Evolutionary conservation across 1,140 invertebrate species (phyloP).

Genomic region (Subanguina moxae): DNA sequence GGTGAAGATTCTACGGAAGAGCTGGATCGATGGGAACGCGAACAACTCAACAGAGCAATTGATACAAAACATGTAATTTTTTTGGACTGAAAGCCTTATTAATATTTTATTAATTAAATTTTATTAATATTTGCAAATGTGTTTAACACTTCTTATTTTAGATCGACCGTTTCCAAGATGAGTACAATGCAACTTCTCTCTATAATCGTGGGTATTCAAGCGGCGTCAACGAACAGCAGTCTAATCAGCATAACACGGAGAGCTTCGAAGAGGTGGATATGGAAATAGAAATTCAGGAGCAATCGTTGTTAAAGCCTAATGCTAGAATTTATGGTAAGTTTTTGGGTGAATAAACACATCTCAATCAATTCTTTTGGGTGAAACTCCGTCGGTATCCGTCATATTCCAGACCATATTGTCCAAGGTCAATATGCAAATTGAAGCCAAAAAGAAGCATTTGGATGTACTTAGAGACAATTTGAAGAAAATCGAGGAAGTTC

Average conservation of each 20-base stretch:
- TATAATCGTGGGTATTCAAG: conserved; percentile 19
- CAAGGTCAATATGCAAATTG: too few relatives aligned
- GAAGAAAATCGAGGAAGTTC: too few relatives aligned
- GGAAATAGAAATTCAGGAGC: conserved; percentile 15
- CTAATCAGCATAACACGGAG: background rate
- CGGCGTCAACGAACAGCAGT: background rate
- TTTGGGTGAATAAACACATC: too few relatives aligned
- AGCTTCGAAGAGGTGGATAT: conserved; percentile 45
- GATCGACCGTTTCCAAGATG: conserved; percentile 39
- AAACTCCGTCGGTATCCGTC: too few relatives aligned
- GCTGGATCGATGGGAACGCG: background rate
- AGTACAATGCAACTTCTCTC: conserved; percentile 25
- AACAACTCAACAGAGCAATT: background rate
- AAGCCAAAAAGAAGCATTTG: too few relatives aligned
- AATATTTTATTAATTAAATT: too few relatives aligned
- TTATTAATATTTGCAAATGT: too few relatives aligned
- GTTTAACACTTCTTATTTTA: conserved; percentile 1
- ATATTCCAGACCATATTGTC: too few relatives aligned
- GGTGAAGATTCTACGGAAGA: background rate
- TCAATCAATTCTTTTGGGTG: too few relatives aligned
- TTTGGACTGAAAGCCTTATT: conserved; percentile 16
- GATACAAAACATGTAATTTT: background rate
- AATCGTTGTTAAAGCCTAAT: background rate
- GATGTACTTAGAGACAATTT: too few relatives aligned
- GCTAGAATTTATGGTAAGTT: background rate